Evolutionary conservation across 2,797 vertebrate species (phyloP), one percentile per base, ranked within the genome.

Genomic region (Coregonus suidteri): DNA sequence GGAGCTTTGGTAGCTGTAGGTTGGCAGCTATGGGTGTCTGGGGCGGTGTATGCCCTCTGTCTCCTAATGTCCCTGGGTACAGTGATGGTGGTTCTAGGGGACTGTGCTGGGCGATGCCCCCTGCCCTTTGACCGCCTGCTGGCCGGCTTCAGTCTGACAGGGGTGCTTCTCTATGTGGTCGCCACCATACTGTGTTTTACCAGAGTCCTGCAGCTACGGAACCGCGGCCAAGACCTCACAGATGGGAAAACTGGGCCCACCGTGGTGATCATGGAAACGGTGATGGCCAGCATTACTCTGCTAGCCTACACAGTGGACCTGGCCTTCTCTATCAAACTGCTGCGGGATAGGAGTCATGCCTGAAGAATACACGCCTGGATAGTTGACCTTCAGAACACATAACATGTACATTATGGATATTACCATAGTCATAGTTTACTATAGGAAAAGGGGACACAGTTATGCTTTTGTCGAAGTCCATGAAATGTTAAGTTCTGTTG

Each of bases 251-350:
- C 59, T 1, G 9, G 59, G 59, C 6, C 20, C 41, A 47, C 0
- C 0, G 18, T 89, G 81, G 76, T 90, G 9, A 80, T 93, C 53
- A 79, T 85, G 51, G 91, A 93, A 77, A 90, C 91, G 0, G 85
- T 89, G 41, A 72, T 92, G 7, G 86, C 87, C 54, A 86, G 87
- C 66, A 65, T 93, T 15, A 93, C 92, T 4, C 82, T 95, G 76
- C 72, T 94, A 62, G 90, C 92, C 18, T 95, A 94, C 67, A 93
- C 93, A 0, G 88, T 94, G 77, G 94, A 95, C 72, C 78, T 94
- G 2, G 92, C 93, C 47, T 92, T 93, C 79, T 92, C 93, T 51
- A 83, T 94, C 37, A 94, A 93, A 82, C 88, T 88, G 11, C 13
- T 93, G 76, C 92, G 90, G 81, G 90, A 93, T 81, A 88, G 92